Conservation (phyloP, 2,113 vertebrate genomes). For the Orycteropus afer region DNA sequence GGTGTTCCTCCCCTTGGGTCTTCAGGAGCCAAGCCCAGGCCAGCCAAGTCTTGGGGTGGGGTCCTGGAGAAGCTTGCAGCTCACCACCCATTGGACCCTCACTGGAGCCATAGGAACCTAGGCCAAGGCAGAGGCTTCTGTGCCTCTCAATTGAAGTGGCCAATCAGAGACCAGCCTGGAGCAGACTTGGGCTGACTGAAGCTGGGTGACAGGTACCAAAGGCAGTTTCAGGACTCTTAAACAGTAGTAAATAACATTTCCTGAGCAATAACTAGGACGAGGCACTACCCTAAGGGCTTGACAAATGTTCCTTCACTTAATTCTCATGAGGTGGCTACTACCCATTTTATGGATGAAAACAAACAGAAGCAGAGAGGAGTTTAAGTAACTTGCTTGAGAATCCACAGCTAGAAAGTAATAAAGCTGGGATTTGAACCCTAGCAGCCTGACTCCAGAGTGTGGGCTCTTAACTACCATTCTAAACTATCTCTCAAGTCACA, state of each 20-base stretch:
- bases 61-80: neutral
- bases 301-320: neutral
- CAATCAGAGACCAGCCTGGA: neutral
- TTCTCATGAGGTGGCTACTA: neutral
- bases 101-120: neutral
- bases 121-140: neutral
- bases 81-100: neutral
- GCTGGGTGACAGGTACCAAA: neutral
- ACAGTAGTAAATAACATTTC: neutral
- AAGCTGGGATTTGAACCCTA: neutral
- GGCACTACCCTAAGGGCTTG: neutral
- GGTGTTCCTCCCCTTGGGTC: neutral
- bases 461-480: neutral
- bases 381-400: neutral
- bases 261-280: neutral
- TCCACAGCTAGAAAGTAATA: neutral
- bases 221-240: neutral
- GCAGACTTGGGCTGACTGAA: neutral
- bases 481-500: neutral
- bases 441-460: neutral
- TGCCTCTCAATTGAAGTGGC: neutral
- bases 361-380: neutral
- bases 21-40: neutral
- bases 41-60: neutral
- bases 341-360: neutral